Conservation (phyloP, 2,113 vertebrate genomes). For the Perca fluviatilis region DNA sequence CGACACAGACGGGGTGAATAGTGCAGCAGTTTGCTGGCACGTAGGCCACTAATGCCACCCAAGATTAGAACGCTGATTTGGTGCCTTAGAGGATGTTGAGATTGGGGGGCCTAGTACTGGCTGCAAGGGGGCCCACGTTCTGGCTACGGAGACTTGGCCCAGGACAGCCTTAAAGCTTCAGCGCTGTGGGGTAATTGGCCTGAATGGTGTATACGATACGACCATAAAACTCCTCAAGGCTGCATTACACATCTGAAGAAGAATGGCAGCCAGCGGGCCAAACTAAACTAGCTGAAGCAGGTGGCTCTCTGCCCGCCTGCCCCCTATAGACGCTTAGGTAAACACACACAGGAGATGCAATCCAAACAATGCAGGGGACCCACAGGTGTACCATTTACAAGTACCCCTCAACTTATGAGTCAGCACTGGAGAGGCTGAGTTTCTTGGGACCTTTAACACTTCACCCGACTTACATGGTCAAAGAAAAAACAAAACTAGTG, state of each 20-base stretch:
- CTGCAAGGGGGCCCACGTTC: conserved; percentile 36
- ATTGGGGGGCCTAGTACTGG: conserved; percentile 35
- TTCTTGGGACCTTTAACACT: not conserved
- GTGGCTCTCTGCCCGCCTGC: conserved; percentile 28
- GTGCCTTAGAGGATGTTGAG: conserved; percentile 52
- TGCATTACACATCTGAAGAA: conserved; percentile 65
- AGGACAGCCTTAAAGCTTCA: conserved; percentile 60
- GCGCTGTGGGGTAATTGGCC: conserved; percentile 60
- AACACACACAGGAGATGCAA: conserved; percentile 43
- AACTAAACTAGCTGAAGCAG: conserved; percentile 53
- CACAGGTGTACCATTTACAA: not conserved
- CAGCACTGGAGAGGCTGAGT: not conserved
- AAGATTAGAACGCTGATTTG: conserved; percentile 70
- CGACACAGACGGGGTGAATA: conserved; percentile 40
- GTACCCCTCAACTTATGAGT: not conserved
- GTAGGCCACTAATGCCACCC: conserved; percentile 56
- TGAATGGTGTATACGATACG: conserved; percentile 62
- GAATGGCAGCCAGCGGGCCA: conserved; percentile 61
- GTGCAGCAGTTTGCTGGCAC: conserved; percentile 66
- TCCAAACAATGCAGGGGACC: conserved; percentile 18
- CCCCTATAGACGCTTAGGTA: conserved; percentile 21
- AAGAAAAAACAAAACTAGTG: too few species aligned
- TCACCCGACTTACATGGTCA: too few species aligned
- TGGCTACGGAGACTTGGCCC: conserved; percentile 51
- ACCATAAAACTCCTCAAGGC: conserved; percentile 62